Evolutionary conservation across 2,113 vertebrate species (phyloP).

Genomic region (Lepisosteus osseus): DNA sequence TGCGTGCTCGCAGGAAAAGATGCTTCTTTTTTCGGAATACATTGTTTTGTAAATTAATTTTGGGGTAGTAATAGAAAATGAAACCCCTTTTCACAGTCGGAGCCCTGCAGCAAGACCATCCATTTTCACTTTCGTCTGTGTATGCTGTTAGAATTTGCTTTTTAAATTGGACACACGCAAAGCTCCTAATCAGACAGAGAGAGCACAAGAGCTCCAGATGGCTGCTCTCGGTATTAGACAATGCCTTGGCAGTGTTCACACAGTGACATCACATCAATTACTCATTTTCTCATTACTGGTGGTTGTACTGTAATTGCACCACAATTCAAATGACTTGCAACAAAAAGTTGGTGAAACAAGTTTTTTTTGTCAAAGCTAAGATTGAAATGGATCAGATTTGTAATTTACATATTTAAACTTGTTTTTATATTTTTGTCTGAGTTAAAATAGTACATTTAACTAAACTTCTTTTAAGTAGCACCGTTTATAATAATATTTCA

Average conservation of each 20-base stretch:
- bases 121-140: background rate
- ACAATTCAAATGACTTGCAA: slow-evolving; percentile 13
- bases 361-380: no score
- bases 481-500: no score
- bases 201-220: slow-evolving; percentile 55
- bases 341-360: background rate
- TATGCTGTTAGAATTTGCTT: background rate
- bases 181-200: slow-evolving; percentile 62
- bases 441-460: no score
- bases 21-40: no score
- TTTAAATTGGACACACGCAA: slow-evolving; percentile 22
- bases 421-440: no score
- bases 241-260: slow-evolving; percentile 57
- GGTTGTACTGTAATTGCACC: background rate
- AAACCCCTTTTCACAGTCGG: background rate
- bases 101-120: background rate
- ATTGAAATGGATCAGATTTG: no score
- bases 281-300: slow-evolving; percentile 39
- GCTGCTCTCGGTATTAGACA: slow-evolving; percentile 51
- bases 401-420: no score
- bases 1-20: no score
- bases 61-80: no score
- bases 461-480: no score
- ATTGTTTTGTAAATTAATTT: no score
- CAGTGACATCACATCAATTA: slow-evolving; percentile 73